Evolutionary conservation across 2,797 vertebrate genomes (phyloP).

Genomic region (Bradypus variegatus): DNA sequence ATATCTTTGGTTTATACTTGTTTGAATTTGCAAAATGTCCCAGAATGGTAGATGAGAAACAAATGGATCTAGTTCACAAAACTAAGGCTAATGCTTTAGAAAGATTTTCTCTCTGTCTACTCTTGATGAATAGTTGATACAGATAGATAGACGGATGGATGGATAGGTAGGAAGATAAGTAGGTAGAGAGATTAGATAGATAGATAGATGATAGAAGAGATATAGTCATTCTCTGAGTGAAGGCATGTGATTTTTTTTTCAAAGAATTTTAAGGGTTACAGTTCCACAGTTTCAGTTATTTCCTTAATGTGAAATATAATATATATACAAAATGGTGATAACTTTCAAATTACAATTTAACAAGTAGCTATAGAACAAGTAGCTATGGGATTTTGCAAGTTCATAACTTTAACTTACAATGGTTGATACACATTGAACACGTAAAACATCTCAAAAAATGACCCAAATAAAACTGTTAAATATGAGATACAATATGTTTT

Average conservation of each 20-base stretch:
- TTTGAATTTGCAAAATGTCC: background rate
- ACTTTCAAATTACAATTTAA: too few relatives aligned
- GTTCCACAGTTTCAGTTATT: too few relatives aligned
- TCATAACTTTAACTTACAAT: conserved; percentile 1
- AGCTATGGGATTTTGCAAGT: background rate
- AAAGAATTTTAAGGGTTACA: too few relatives aligned
- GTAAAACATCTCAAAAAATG: background rate
- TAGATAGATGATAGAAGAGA: too few relatives aligned
- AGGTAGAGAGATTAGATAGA: too few relatives aligned
- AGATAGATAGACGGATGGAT: too few relatives aligned
- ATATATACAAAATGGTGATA: too few relatives aligned
- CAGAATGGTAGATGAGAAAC: background rate
- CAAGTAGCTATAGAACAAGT: too few relatives aligned
- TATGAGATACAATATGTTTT: background rate
- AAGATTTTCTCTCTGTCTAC: background rate
- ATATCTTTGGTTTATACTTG: background rate
- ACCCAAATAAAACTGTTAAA: conserved; percentile 75
- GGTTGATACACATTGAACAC: background rate
- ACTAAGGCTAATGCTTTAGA: background rate
- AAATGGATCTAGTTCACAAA: background rate
- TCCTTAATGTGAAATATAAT: too few relatives aligned
- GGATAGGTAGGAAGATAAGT: too few relatives aligned
- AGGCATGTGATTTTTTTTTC: background rate
- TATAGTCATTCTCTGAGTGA: background rate
- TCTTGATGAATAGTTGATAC: too few relatives aligned